Evolutionary conservation across 2,888 invertebrate genomes (phyloP), one percentile per base, ranked within the genome.

Genomic region (Hypselothyrea guttata): DNA sequence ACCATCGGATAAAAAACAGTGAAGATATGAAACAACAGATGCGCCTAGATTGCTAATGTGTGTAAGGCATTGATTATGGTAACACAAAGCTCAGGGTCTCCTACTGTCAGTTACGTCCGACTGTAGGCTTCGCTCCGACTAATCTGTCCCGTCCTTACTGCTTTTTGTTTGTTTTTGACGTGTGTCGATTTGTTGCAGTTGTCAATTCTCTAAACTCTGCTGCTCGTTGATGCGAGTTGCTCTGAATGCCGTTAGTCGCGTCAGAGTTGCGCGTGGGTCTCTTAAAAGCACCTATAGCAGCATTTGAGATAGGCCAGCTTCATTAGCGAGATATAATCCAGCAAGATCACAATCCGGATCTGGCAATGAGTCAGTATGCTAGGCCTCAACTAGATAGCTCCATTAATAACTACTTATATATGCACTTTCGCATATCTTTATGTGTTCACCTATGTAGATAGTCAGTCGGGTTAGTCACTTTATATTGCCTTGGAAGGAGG

Each of bases 241-340:
- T 67, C 58, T 58, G 58, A 45, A 63, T 65, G 63, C 69, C 72
- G 61, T 64, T 77, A 67, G 67, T 55, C 67, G 72, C 71, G 67
- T 72, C 58, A 35, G 45, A 52, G 46, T 48, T 49, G 41, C 35
- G 38, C 22, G 22, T 22, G 22, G 22, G 22, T 22, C 22, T 22
- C n/a, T n/a, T n/a, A n/a, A n/a, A n/a, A n/a, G n/a, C n/a, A n/a
- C n/a, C n/a, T n/a, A n/a, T 22, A 5, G 22, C 22, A 22, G 22
- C 22, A 11, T 55, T 37, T 52, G 12, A 33, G 11, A 18, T 54
- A 40, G 28, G 37, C 22, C 27, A 60, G 59, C 49, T 49, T 67
- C 54, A 65, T 64, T 64, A 38, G 46, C 49, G 49, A 15, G 37
- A 46, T 53, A 41, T 37, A 30, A 5, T 30, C 12, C 28, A 34